A percentile compares a stretch with the other conserved stretches of the same genome.
Evolutionary conservation across 2,113 vertebrate genomes (phyloP).

Genomic region (Recurvirostra avosetta): DNA sequence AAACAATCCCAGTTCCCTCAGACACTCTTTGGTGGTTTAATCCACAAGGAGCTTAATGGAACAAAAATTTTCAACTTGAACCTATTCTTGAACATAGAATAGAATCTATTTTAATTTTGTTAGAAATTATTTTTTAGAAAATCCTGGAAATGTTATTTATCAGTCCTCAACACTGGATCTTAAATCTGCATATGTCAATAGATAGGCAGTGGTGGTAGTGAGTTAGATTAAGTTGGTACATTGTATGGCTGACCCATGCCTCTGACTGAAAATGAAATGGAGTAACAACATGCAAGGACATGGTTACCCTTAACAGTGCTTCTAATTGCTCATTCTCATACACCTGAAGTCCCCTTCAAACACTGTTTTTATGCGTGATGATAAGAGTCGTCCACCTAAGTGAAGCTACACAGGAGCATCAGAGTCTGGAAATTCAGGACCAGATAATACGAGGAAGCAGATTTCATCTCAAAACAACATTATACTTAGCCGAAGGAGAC

Average conservation of each 20-base stretch:
- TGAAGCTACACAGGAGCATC: not conserved
- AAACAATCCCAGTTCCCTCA: not conserved
- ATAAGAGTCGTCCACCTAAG: not conserved
- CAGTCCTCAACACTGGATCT: not conserved
- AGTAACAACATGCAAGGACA: not conserved
- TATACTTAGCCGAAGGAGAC: not conserved
- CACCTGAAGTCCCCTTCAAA: not conserved
- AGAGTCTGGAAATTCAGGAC: not conserved
- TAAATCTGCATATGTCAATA: not conserved
- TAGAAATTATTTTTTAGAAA: not conserved
- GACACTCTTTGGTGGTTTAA: not conserved
- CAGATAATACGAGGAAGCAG: not conserved
- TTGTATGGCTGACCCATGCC: rapidly evolving
- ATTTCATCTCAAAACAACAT: not conserved
- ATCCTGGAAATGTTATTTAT: not conserved
- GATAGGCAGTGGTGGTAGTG: not conserved
- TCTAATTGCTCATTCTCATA: not conserved
- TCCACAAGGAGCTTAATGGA: not conserved
- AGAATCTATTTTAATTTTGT: not conserved
- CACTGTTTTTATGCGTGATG: not conserved
- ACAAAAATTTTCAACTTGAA: not conserved
- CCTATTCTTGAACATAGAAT: not conserved
- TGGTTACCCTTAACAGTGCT: not conserved
- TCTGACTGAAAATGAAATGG: not conserved
- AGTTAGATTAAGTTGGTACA: not conserved